Conservation (phyloP, 2,797 vertebrate genomes). For the Neosilurus mollespiculum region DNA sequence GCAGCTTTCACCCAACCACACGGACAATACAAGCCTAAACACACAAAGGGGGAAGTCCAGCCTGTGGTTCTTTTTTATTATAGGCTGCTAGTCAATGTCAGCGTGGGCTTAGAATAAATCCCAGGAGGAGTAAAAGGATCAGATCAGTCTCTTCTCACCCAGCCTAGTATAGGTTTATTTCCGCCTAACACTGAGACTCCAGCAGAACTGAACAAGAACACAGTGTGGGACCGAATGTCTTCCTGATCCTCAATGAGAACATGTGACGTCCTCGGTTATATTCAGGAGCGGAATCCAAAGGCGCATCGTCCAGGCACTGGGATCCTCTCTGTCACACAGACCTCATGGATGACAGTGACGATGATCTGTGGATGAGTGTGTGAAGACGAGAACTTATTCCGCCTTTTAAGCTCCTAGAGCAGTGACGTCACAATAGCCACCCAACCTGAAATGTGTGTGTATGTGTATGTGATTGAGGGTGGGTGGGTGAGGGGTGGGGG, state of each 20-base stretch:
- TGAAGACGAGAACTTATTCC: neutral
- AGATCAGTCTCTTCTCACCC: neutral
- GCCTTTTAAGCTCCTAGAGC: constrained; percentile 17
- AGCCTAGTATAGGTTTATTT: neutral
- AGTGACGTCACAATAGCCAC: constrained; percentile 14
- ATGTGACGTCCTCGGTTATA: constrained; percentile 7
- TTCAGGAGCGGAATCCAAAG: constrained; percentile 51
- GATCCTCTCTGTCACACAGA: neutral
- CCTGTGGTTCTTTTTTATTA: neutral
- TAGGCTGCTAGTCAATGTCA: constrained; percentile 34
- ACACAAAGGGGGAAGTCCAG: neutral
- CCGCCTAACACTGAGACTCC: neutral
- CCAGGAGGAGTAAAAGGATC: constrained; percentile 11
- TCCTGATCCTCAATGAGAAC: neutral
- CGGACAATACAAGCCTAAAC: too few relatives aligned
- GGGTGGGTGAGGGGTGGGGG: too few relatives aligned
- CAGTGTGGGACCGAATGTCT: neutral
- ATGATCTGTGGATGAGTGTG: too few relatives aligned
- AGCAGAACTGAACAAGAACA: too few relatives aligned
- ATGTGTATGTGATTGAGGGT: too few relatives aligned
- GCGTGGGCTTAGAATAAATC: neutral
- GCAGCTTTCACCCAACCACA: too few relatives aligned
- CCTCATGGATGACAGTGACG: neutral
- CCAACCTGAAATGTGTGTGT: constrained; percentile 29
- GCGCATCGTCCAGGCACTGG: neutral